Conservation (phyloP, 2,113 vertebrate genomes). For the Ailurus styani region DNA sequence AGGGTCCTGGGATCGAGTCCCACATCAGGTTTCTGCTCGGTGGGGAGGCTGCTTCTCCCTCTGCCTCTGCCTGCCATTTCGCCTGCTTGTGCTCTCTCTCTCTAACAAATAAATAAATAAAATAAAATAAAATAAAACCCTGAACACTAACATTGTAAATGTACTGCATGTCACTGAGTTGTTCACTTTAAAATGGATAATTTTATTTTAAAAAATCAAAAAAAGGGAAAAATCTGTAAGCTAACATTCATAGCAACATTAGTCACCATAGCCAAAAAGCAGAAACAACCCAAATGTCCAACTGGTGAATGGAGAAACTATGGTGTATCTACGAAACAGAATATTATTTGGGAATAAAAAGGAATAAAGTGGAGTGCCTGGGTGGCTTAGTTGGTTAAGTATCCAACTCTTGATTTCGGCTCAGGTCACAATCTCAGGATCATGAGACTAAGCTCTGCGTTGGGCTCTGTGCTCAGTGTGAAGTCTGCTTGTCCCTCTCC, state of each 20-base stretch:
- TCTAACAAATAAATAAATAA: no score
- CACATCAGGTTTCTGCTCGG: no score
- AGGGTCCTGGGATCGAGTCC: no score
- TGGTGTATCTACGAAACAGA: background rate
- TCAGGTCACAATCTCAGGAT: background rate
- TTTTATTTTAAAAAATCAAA: background rate
- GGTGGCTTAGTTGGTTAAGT: background rate
- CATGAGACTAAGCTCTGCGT: background rate
- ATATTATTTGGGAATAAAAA: background rate
- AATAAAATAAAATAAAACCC: no score
- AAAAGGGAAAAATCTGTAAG: background rate
- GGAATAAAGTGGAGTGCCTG: background rate
- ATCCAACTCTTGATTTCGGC: background rate
- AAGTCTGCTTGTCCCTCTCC: background rate
- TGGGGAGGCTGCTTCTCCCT: no score
- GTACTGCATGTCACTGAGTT: background rate
- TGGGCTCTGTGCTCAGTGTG: background rate
- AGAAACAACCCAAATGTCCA: background rate
- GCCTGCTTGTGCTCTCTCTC: no score
- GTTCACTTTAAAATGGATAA: background rate
- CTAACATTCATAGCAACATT: background rate
- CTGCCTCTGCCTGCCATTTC: no score
- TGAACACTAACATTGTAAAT: background rate
- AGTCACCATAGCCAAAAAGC: background rate
- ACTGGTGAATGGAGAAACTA: background rate